These are phyloP conservation scores for Epirrhoe alternata DNA, from an alignment of 2,888 invertebrate species.

Conservation along the genomic window DNA sequence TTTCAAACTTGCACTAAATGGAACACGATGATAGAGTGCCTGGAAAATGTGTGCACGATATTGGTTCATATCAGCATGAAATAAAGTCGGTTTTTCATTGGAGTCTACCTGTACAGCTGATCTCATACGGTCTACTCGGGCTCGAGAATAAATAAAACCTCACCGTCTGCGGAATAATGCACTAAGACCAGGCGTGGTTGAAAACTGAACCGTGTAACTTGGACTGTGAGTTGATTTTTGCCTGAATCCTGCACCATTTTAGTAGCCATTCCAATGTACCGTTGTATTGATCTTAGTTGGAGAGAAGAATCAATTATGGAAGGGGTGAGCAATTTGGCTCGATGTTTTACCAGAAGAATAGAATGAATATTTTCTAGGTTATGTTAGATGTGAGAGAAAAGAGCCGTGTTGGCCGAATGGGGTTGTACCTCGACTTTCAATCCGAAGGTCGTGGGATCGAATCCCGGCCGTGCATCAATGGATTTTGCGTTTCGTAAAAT, in stretches of 20 bases:
- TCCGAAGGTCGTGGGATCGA: no score
- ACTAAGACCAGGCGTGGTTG: not conserved
- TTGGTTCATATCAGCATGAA: not conserved
- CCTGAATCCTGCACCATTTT: not conserved
- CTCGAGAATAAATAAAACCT: constrained; percentile 11
- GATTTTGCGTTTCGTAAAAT: no score
- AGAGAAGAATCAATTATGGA: constrained; percentile 8
- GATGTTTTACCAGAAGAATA: not conserved
- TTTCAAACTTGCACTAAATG: constrained; percentile 19
- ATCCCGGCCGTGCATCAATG: no score
- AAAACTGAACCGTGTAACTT: constrained; percentile 2
- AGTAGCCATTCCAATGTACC: constrained; percentile 5
- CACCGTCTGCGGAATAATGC: constrained; percentile 14
- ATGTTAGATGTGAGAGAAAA: no score
- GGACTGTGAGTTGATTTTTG: not conserved
- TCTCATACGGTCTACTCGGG: constrained; percentile 6
- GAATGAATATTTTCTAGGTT: not conserved
- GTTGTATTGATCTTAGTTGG: constrained; percentile 19
- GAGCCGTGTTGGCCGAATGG: no score
- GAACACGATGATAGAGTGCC: constrained; percentile 9
- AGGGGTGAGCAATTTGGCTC: not conserved
- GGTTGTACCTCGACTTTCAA: no score
- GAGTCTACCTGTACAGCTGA: not conserved
- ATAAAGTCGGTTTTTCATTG: constrained; percentile 4
- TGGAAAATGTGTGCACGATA: constrained; percentile 7